Evolutionary conservation across 2,113 vertebrate genomes (phyloP), one percentile per base, ranked within the genome.

Genomic region (Paedocypris sp.): DNA sequence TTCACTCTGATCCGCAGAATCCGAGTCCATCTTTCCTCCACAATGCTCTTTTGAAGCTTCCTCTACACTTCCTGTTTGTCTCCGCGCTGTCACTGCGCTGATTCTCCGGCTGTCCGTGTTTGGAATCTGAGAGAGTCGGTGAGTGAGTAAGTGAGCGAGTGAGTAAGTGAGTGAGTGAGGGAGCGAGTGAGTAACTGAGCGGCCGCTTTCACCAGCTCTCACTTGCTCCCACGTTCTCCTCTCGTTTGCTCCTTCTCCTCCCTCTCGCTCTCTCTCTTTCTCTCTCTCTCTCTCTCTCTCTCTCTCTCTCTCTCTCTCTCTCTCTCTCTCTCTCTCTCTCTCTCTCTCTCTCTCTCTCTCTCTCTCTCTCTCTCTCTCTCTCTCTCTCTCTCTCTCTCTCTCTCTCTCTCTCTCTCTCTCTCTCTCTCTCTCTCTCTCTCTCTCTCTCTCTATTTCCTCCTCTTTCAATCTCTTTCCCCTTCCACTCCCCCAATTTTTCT

Each of bases 1-100:
- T 63, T 98, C 94, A 79, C 93, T 94, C 79, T 92, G 89, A 76
- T 95, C 94, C 50, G 88, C 94, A 11, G 94, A 97, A 79, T 97
- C 94, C 60, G 91, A 93, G 78, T 97, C 94, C 94, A 98, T 98
- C 81, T 79, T 82, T 77, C 65, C 76, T 67, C 66, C 15, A 62
- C 75, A 63, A 75, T 73, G 60, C 63, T 74, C 68, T 68, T 46
- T 53, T 67, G 47, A 6, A 47, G 62, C 71, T 50, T 60, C 60
- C 65, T 36, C 2, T 52, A 16, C 69, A 59, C 62, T 66, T 35
- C 45, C 60, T 45, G 56, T 61, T 13, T 54, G 45, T 45, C 47
- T 50, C 63, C 8, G n/a, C n/a, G n/a, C 45, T 65, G 58, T 25
- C 58, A 68, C 38, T 58, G 41, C 53, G 67, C 60, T 48, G 36